Base-by-base conservation (phyloP, 2,113 vertebrate genomes). In the Aythya baeri region DNA sequence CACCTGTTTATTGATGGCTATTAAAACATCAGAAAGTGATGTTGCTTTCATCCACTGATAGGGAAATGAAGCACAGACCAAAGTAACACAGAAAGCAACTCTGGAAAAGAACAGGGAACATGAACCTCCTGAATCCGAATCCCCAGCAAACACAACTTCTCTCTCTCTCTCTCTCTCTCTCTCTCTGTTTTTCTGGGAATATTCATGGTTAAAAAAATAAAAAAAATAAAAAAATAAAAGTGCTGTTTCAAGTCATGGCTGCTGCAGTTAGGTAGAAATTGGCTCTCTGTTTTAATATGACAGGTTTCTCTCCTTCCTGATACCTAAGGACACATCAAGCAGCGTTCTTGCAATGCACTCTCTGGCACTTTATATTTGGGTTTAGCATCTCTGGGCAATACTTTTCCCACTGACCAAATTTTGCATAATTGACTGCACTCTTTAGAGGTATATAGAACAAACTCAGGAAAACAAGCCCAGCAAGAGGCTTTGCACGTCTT, bases 61-160 rank as follows among this genome's bases (percentile, higher is more conserved):
- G 38, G n/a, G 43, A 16, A 75, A 20, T 8, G 34, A 27, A 31
- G 44, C 5, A 13, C 62, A 43, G 49, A 20, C 13, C n/a, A 57
- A 18, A 34, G 23, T 71, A 34, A 55, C 23, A 34, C 34, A 44
- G 41, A 78, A 66, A 49, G 32, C 9, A 36, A 8, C 32, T 23
- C 6, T 50, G 68, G n/a, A 43, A 32, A 63, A 76, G 21, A 62
- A 73, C 27, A 49, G 7, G 0, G 5, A n/a, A 38, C 32, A 13
- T 0, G 2, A 70, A 29, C 17, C 50, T 93, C 25, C 70, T 0
- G 1, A 55, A 46, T 43, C 49, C 23, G 1, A 55, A 46, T 43
- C 49, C 23, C 17, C 65, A 21, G 26, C 6, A 8, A 46, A 0
- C 0, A 0, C 43, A 38, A 26, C 20, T 2, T 38, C 66, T 32